These are phyloP conservation scores for Hoplias malabaricus DNA, from an alignment of 2,113 vertebrate genomes.

Conservation along the genomic window DNA sequence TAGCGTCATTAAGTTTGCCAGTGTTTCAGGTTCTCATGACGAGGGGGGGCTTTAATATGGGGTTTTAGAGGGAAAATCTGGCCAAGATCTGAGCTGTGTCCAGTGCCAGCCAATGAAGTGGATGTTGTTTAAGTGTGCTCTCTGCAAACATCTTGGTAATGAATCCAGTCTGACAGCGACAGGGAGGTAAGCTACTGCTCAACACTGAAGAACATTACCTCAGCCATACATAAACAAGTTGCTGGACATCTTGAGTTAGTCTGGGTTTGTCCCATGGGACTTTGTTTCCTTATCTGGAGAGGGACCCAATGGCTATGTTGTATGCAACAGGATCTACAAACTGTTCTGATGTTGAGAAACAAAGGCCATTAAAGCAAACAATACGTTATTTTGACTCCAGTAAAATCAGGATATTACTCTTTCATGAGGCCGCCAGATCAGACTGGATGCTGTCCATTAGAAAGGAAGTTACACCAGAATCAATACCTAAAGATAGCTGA, in stretches of 20 bases:
- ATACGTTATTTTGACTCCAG: background rate
- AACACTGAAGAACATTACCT: conserved; percentile 9
- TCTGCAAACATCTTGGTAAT: conserved; percentile 26
- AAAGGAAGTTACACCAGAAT: conserved; percentile 28
- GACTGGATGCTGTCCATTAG: conserved; percentile 17
- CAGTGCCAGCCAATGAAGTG: conserved; percentile 6
- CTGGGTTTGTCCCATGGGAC: background rate
- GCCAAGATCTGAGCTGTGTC: background rate
- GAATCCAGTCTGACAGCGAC: conserved; percentile 23
- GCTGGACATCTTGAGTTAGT: conserved; percentile 8
- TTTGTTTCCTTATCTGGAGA: background rate
- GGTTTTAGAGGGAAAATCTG: background rate
- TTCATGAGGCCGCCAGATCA: background rate
- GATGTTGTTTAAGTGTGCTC: conserved; percentile 18
- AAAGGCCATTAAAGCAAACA: background rate
- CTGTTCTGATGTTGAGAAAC: background rate
- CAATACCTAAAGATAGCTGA: conserved; percentile 33
- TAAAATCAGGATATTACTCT: background rate
- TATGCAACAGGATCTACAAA: background rate
- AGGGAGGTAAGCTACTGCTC: conserved; percentile 6
- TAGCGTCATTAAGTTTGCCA: background rate
- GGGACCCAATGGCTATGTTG: background rate
- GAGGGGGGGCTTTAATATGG: background rate
- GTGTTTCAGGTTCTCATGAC: background rate
- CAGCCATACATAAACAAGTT: conserved; percentile 6